phyloP scores from a whole-genome alignment of 2,113 vertebrate species.

The Petrocephalus microphthalmus region DNA sequence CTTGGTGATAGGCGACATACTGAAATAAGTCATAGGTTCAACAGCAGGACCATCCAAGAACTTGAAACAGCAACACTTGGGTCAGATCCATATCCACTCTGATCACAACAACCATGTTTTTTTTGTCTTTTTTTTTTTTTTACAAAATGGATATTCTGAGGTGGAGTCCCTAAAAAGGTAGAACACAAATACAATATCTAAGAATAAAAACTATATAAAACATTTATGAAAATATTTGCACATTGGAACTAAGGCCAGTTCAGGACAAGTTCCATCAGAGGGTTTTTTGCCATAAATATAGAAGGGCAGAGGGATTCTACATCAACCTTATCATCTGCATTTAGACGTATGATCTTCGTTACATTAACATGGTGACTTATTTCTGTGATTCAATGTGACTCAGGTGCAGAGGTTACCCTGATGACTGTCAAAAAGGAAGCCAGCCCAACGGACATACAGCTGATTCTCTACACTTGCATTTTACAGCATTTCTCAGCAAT shows the following conservation, averaged over 20 bases:
- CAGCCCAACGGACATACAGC: background rate
- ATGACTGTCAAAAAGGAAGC: background rate
- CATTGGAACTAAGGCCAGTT: background rate
- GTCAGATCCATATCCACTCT: background rate
- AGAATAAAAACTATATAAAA: background rate
- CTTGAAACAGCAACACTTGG: background rate
- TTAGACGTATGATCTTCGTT: background rate
- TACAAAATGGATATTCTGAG: background rate
- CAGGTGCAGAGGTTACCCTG: background rate
- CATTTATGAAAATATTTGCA: background rate
- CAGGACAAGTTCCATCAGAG: background rate
- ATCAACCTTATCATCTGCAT: background rate
- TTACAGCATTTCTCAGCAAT: too few relatives aligned
- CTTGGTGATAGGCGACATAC: background rate
- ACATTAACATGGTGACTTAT: background rate
- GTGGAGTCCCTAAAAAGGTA: background rate
- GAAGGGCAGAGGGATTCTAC: background rate
- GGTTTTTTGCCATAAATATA: background rate
- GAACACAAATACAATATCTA: background rate
- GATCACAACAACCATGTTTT: background rate
- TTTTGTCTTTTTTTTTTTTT: background rate
- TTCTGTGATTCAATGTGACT: background rate
- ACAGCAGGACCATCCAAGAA: background rate
- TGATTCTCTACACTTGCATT: too few relatives aligned
- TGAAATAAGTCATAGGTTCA: background rate